phyloP scores from a whole-genome alignment of 2,113 vertebrate genomes.

The Menidia beryllina region DNA sequence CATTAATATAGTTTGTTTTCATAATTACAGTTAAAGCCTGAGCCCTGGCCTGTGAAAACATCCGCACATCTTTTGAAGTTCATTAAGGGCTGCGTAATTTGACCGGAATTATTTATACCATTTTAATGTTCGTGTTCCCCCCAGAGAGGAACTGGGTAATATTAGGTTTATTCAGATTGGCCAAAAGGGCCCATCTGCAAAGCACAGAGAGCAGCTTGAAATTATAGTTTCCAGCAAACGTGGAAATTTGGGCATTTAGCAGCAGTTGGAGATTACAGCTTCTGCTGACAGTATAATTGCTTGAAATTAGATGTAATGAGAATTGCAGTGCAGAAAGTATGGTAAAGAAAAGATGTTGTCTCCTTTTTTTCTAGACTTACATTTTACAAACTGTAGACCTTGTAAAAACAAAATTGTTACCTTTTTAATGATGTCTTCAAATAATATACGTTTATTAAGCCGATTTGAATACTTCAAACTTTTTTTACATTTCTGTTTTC shows the following conservation, averaged over 20 bases:
- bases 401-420: conserved; percentile 36
- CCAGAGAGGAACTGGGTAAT: conserved; percentile 71
- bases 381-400: conserved; percentile 42
- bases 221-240: conserved; percentile 76
- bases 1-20: conserved; percentile 80
- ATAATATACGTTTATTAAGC: background rate
- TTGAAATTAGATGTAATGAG: conserved; percentile 71
- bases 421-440: conserved; percentile 19
- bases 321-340: conserved; percentile 60
- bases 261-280: conserved; percentile 76
- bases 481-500: background rate
- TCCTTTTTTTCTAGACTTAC: conserved; percentile 56
- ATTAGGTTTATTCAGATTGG: conserved; percentile 74
- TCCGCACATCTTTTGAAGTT: conserved; percentile 76
- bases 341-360: conserved; percentile 53
- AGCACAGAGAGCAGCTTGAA: conserved; percentile 60
- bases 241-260: conserved; percentile 69
- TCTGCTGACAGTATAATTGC: conserved; percentile 77
- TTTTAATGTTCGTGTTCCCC: conserved; percentile 64
- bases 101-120: conserved; percentile 69
- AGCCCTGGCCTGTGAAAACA: conserved; percentile 74
- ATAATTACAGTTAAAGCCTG: conserved; percentile 76
- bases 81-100: conserved; percentile 74
- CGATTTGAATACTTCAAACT: background rate
- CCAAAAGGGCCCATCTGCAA: conserved; percentile 68